A percentile compares a stretch with the other conserved stretches of the same genome.
Conservation (phyloP, 1,140 invertebrate genomes). For the Leptinotarsa defecta region DNA sequence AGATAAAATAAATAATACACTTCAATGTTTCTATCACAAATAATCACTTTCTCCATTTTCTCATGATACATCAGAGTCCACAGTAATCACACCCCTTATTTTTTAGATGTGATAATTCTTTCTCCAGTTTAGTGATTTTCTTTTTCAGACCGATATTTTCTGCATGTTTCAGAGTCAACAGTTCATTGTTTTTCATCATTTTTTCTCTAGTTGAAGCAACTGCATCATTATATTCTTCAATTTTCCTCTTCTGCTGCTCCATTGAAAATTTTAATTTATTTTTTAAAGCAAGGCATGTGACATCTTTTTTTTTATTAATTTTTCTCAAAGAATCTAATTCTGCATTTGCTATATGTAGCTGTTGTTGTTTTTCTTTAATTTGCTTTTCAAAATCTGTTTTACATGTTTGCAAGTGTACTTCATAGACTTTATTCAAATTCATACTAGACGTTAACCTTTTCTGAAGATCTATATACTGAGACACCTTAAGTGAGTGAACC, state of each 20-base stretch:
- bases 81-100: neutral
- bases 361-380: neutral
- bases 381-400: neutral
- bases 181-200: neutral
- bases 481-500: neutral
- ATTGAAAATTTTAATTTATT: neutral
- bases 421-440: neutral
- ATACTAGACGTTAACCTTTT: neutral
- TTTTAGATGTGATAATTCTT: neutral
- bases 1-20: too few species aligned
- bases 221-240: neutral
- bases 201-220: neutral
- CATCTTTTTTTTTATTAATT: neutral
- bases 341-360: neutral
- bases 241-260: neutral
- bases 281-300: neutral
- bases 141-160: neutral
- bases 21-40: too few species aligned
- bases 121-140: neutral
- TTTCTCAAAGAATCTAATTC: neutral
- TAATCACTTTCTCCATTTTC: too few species aligned
- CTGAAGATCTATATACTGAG: neutral
- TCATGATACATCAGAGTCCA: neutral
- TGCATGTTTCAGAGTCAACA: neutral
- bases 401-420: neutral